Conservation (phyloP, 2,888 invertebrate genomes). For the Tinea pellionella region DNA sequence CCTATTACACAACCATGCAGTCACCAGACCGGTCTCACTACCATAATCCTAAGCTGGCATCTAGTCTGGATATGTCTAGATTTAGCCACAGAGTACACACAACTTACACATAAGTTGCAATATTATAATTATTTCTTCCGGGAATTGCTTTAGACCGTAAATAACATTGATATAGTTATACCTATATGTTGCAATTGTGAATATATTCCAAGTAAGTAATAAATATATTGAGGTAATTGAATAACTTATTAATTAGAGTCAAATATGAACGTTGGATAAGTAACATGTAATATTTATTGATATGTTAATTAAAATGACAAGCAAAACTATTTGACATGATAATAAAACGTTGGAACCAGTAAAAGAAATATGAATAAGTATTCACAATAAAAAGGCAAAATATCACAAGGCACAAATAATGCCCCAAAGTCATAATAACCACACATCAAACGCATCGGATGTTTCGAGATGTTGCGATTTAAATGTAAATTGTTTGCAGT, state of each 20-base stretch:
- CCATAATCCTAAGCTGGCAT: constrained; percentile 16
- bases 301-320: neutral
- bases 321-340: neutral
- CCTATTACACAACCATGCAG: constrained; percentile 20
- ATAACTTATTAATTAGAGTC: neutral
- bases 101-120: constrained; percentile 4
- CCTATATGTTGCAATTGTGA: too few species aligned
- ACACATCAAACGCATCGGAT: constrained; percentile 14
- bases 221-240: too few species aligned
- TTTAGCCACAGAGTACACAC: constrained; percentile 12
- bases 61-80: constrained; percentile 19
- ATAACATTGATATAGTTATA: neutral
- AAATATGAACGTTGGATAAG: neutral
- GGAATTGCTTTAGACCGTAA: neutral
- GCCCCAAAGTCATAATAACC: constrained; percentile 23
- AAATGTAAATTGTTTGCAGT: constrained; percentile 14
- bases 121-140: neutral
- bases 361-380: neutral
- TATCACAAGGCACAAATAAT: constrained; percentile 21
- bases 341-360: neutral
- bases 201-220: too few species aligned
- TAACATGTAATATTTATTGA: neutral
- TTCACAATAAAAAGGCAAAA: neutral
- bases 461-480: constrained; percentile 15
- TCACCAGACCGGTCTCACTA: constrained; percentile 18